Percentiles rank a stretch among this genome's conserved stretches.
phyloP scores from a whole-genome alignment of 2,113 vertebrate genomes.

The Barnardius zonarius region DNA sequence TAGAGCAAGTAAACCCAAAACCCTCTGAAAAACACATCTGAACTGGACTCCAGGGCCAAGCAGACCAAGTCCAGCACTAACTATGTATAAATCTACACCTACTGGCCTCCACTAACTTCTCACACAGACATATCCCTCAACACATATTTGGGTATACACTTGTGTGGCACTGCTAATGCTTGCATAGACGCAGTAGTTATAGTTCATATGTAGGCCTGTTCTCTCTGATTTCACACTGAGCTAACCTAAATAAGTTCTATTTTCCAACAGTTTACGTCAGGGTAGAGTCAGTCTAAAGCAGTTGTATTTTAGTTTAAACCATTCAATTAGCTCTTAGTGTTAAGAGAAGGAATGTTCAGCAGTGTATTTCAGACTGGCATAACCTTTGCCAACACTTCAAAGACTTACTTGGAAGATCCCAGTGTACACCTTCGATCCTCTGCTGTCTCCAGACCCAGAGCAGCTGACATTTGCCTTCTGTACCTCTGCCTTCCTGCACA shows the following conservation, averaged over 20 bases:
- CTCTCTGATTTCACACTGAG: not conserved
- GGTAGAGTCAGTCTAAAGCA: not conserved
- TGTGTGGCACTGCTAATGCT: not conserved
- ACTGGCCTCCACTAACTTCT: not conserved
- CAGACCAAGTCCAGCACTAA: not conserved
- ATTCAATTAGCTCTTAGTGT: not conserved
- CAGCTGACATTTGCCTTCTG: not conserved
- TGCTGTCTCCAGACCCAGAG: not conserved
- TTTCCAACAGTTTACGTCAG: not conserved
- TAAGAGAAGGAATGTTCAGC: not conserved
- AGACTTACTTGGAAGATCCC: not conserved
- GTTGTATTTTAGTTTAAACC: not conserved
- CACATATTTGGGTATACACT: not conserved
- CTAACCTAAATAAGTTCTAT: not conserved
- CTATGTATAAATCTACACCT: not conserved
- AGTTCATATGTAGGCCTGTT: not conserved
- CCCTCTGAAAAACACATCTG: not conserved
- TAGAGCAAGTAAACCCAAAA: not conserved
- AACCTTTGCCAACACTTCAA: not conserved
- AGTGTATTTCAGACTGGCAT: not conserved
- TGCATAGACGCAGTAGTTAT: accelerated
- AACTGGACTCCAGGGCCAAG: not conserved
- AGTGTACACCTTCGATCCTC: not conserved
- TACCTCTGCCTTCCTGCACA: slow-evolving; percentile 68
- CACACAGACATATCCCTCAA: not conserved